Conservation (phyloP, 2,797 vertebrate genomes). For the Lophotriccus pileatus region DNA sequence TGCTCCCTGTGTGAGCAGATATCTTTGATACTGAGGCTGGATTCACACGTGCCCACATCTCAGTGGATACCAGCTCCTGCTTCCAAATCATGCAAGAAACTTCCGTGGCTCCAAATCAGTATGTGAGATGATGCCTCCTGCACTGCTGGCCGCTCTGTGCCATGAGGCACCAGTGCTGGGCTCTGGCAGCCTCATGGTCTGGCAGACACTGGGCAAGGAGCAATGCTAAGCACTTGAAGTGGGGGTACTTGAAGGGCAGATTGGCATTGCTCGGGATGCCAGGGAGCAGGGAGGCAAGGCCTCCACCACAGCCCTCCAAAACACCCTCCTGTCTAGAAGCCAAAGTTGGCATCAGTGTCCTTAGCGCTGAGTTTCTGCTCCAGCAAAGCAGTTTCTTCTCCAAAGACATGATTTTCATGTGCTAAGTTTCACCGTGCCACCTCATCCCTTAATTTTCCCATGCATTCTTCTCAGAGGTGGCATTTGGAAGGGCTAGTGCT, state of each 20-base stretch:
- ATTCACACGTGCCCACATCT: background rate
- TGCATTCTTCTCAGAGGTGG: background rate
- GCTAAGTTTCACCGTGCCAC: background rate
- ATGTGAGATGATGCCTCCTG: accelerated
- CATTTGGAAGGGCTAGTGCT: background rate
- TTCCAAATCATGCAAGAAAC: background rate
- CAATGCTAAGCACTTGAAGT: background rate
- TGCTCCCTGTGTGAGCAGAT: background rate
- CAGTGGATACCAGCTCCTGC: background rate
- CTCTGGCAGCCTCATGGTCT: accelerated
- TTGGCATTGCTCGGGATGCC: accelerated
- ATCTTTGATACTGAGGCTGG: background rate
- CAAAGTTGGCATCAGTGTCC: background rate
- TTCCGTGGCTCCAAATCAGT: accelerated
- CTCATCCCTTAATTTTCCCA: background rate
- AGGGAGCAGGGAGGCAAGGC: accelerated
- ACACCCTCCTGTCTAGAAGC: background rate
- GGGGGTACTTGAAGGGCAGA: background rate
- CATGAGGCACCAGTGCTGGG: accelerated
- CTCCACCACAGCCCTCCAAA: background rate
- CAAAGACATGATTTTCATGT: background rate
- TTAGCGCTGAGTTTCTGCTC: background rate
- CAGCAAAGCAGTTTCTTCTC: background rate
- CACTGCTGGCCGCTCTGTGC: background rate
- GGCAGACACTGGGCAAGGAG: background rate